Evolutionary conservation across 2,113 vertebrate genomes (phyloP), one percentile per base, ranked within the genome.

Genomic region (Arizona elegans): DNA sequence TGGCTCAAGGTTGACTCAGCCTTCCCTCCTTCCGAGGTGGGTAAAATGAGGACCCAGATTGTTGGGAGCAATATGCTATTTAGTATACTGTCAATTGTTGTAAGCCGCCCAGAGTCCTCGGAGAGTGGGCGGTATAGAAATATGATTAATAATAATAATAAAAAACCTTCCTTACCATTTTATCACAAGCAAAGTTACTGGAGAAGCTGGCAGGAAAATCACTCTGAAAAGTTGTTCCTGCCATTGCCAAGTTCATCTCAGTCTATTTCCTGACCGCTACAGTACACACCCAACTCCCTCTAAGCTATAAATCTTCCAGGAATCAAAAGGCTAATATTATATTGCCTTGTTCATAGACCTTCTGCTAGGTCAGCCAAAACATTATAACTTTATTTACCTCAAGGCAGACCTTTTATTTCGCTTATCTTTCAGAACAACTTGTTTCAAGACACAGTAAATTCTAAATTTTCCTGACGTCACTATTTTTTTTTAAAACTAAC

Each of bases 391-490:
- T 59, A 47, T 59, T 91, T 86, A 50, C 55, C 52, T 19, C 56
- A 47, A 93, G 33, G 10, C 75, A 89, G 92, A 58, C 86, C 9
- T 53, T 92, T 91, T 62, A 58, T 62, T 91, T 91, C 89, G 81
- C 94, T 93, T 91, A 2, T 95, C 93, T 91, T 91, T 88, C 86
- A 75, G 11, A 88, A 75, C n/a, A 75, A 53, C 33, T 21, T 92
- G 50, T 65, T 58, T 53, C 50, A 21, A 38, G 26, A 65, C 13
- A 33, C 52, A 90, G 81, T 56, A 93, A 96, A 26, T 7, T 19
- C 17, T 38, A 95, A 58, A 53, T 24, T 93, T 94, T 94, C 92
- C n/a, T 75, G 58, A 94, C 91, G 91, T 93, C 92, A 89, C 92
- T 29, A 17, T 0, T 56, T 21, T 33, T 21, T 65, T 43, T 2